Percentiles rank a stretch among this genome's conserved stretches.
Conservation (phyloP, 2,888 invertebrate species). For the Mimachlamys varia region DNA sequence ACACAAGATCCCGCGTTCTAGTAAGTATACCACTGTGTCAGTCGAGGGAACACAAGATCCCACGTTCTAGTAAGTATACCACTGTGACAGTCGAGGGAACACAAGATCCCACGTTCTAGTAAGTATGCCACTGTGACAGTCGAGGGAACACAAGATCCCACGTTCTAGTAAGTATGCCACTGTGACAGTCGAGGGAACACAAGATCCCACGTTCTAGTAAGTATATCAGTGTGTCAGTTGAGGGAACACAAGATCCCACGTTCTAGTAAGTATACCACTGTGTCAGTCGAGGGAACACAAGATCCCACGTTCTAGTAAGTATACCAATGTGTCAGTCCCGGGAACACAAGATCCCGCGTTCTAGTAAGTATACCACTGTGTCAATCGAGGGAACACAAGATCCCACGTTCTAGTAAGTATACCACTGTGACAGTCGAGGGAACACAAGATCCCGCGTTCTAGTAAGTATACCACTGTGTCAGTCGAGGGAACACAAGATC, state of each 20-base stretch:
- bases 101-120: conserved; percentile 78
- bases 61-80: conserved; percentile 74
- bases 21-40: conserved; percentile 75
- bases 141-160: conserved; percentile 77
- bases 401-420: conserved; percentile 76
- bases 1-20: conserved; percentile 77
- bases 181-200: conserved; percentile 76
- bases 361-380: conserved; percentile 75
- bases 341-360: conserved; percentile 77
- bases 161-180: conserved; percentile 74
- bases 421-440: conserved; percentile 73
- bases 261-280: conserved; percentile 74
- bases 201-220: conserved; percentile 78
- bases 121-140: conserved; percentile 69
- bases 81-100: conserved; percentile 76
- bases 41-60: conserved; percentile 77
- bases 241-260: conserved; percentile 77
- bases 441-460: conserved; percentile 77
- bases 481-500: conserved; percentile 77
- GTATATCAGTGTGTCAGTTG: conserved; percentile 68
- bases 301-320: conserved; percentile 77
- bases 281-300: conserved; percentile 78
- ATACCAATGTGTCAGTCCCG: conserved; percentile 69
- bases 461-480: conserved; percentile 75
- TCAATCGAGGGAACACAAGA: conserved; percentile 77